phyloP scores from a whole-genome alignment of 2,797 vertebrate species.

The Sebastes matsubarae region DNA sequence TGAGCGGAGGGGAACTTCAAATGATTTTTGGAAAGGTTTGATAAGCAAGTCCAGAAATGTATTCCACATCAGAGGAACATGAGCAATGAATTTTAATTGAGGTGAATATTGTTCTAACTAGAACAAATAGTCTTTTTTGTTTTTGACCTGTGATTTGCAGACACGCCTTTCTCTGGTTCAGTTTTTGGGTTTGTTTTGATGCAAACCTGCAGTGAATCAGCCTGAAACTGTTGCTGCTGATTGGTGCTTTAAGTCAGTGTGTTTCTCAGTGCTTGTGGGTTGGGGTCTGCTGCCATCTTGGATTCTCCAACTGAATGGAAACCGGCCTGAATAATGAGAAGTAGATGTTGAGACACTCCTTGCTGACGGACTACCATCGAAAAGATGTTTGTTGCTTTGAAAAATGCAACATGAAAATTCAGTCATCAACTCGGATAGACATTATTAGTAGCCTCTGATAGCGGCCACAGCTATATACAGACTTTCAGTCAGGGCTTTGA shows the following conservation, averaged over 20 bases:
- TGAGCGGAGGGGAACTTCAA: not conserved
- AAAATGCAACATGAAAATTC: conserved; percentile 60
- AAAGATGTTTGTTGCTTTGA: conserved; percentile 64
- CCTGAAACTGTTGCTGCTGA: not conserved
- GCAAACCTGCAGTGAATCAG: not conserved
- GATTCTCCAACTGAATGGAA: conserved; percentile 27
- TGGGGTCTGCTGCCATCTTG: conserved; percentile 39
- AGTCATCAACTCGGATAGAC: conserved; percentile 66
- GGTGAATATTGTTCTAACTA: not conserved
- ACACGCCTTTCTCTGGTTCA: not conserved
- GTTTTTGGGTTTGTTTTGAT: not conserved
- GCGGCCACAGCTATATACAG: conserved; percentile 57
- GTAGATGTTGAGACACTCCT: conserved; percentile 57
- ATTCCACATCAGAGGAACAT: conserved; percentile 7
- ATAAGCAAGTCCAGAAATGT: conserved; percentile 1
- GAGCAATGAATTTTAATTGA: not conserved
- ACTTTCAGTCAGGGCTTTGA: conserved; percentile 61
- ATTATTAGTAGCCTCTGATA: conserved; percentile 69
- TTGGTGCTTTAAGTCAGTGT: conserved; percentile 1
- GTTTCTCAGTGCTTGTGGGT: not conserved
- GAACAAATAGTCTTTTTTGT: conserved; percentile 35
- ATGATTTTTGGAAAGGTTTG: not conserved
- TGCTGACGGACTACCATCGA: conserved; percentile 53
- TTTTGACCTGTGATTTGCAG: not conserved
- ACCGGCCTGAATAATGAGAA: conserved; percentile 51